These are phyloP conservation scores for Luehdorfia chinensis DNA, from an alignment of 1,140 invertebrate species.

Conservation along the genomic window DNA sequence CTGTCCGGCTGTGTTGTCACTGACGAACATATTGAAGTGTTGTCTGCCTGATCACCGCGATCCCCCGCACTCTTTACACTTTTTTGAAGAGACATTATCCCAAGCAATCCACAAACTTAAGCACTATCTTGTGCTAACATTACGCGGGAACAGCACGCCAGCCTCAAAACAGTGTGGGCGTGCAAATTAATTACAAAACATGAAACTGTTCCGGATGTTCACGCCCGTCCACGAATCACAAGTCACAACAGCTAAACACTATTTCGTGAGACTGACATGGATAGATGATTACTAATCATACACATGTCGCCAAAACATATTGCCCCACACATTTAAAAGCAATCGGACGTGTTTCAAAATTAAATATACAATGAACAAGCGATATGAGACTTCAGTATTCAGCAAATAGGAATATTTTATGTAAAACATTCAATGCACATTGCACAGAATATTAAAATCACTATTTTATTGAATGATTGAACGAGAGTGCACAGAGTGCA, in stretches of 20 bases:
- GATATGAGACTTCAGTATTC: too few species aligned
- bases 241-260: slow-evolving; percentile 30
- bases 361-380: too few species aligned
- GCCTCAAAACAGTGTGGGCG: slow-evolving; percentile 44
- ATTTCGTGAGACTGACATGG: slow-evolving; percentile 13
- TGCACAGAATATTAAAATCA: too few species aligned
- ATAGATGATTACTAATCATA: slow-evolving; percentile 4
- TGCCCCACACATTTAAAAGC: background rate
- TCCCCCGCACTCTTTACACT: slow-evolving; percentile 45
- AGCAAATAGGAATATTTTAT: too few species aligned
- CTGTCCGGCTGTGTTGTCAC: slow-evolving; percentile 85
- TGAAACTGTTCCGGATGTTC: slow-evolving; percentile 53
- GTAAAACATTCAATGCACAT: too few species aligned
- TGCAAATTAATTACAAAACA: slow-evolving; percentile 65
- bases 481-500: too few species aligned
- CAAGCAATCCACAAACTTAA: slow-evolving; percentile 26
- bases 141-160: slow-evolving; percentile 40
- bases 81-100: slow-evolving; percentile 67
- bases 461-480: too few species aligned
- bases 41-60: slow-evolving; percentile 70
- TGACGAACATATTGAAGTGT: slow-evolving; percentile 81
- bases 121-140: slow-evolving; percentile 40
- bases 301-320: background rate
- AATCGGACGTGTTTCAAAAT: too few species aligned
- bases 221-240: slow-evolving; percentile 43